Conservation (phyloP, 2,113 vertebrate species). For the Hypocryptadius cinnamomeus region DNA sequence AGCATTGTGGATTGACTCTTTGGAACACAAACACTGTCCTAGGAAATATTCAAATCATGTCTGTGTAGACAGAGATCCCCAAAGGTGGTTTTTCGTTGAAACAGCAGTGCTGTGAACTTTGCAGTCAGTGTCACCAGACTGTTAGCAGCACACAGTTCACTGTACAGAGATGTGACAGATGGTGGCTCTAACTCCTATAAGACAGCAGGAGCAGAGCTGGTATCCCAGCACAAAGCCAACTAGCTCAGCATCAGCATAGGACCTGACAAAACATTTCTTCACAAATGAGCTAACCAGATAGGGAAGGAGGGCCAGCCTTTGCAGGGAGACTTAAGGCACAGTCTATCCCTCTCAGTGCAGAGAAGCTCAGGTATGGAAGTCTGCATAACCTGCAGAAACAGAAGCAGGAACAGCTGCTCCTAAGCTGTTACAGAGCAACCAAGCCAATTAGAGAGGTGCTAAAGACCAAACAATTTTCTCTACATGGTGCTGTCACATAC, state of each 20-base stretch:
- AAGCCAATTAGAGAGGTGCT: neutral
- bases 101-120: neutral
- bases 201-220: neutral
- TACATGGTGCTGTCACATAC: neutral
- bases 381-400: neutral
- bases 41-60: neutral
- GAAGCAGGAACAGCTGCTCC: neutral
- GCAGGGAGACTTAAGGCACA: neutral
- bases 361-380: neutral
- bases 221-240: neutral
- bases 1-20: neutral
- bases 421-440: neutral
- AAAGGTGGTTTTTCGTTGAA: neutral
- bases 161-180: neutral
- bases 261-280: neutral
- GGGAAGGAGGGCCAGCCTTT: neutral
- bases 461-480: neutral
- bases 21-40: neutral
- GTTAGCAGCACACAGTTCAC: neutral
- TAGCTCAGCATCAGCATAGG: neutral
- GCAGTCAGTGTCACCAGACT: neutral
- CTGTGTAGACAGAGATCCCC: neutral
- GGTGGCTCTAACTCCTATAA: neutral
- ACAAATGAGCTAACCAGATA: neutral
- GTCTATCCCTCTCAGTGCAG: neutral